Conservation (phyloP, 2,113 vertebrate genomes). For the Callocephalon fimbriatum region DNA sequence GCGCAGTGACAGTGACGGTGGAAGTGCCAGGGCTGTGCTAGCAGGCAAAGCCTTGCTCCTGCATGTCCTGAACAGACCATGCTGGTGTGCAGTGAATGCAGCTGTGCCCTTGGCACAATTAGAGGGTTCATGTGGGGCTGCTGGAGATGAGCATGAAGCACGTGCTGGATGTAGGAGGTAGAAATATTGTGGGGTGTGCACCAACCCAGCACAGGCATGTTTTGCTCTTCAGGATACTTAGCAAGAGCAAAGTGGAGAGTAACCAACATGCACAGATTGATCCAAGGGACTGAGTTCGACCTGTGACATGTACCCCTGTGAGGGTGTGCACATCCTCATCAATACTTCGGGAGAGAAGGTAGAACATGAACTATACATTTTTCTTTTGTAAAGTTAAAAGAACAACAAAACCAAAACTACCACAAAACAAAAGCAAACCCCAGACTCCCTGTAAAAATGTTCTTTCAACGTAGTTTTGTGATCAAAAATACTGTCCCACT, state of each 20-base stretch:
- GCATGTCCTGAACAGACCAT: accelerated
- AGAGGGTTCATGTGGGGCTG: accelerated
- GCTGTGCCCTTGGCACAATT: neutral
- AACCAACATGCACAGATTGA: neutral
- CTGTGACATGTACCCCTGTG: neutral
- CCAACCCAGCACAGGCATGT: neutral
- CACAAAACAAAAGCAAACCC: neutral
- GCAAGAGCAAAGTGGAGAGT: neutral
- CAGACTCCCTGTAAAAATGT: neutral
- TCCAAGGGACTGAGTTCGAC: neutral
- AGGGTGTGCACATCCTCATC: neutral
- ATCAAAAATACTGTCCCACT: neutral
- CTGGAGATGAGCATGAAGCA: accelerated
- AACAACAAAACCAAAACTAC: neutral
- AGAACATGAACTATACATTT: neutral
- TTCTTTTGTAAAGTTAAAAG: neutral
- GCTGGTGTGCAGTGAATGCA: accelerated
- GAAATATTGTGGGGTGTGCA: neutral
- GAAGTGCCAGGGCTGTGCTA: neutral
- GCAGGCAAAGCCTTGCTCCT: neutral
- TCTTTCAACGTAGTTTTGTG: neutral
- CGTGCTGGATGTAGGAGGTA: accelerated
- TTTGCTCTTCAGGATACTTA: neutral
- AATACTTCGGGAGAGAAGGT: neutral
- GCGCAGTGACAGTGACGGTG: accelerated